A percentile compares a stretch with the other conserved stretches of the same genome.
phyloP scores from a whole-genome alignment of 64 coral and sea anemone species.

The Stylophora pistillata region DNA sequence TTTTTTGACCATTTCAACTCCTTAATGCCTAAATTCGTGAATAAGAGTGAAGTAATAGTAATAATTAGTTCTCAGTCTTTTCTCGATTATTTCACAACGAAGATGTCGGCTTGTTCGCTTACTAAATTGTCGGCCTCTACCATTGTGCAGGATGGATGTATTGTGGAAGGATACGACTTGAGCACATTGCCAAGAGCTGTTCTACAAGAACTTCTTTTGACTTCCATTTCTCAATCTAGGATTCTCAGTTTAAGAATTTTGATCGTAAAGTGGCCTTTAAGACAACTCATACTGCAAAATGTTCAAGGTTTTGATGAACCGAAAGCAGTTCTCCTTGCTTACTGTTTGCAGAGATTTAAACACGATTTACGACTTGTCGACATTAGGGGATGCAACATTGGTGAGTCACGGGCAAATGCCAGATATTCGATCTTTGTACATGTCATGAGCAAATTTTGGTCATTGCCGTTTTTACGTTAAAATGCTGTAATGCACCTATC shows the following conservation, averaged over 20 bases:
- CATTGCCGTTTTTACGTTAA: too few species aligned
- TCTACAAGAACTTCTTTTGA: conserved; percentile 31
- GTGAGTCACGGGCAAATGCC: too few species aligned
- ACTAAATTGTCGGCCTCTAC: background rate
- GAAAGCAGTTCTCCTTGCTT: conserved; percentile 52
- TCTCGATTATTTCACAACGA: background rate
- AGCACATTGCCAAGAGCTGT: conserved; percentile 34
- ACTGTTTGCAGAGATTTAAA: conserved; percentile 32
- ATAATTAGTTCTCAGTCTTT: background rate
- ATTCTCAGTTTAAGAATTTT: conserved; percentile 37
- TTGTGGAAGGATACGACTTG: conserved; percentile 11
- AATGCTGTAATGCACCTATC: too few species aligned
- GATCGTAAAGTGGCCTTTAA: conserved; percentile 38
- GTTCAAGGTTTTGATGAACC: conserved; percentile 28
- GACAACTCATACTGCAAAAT: conserved; percentile 38
- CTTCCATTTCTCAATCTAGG: conserved; percentile 31
- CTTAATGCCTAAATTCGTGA: too few species aligned
- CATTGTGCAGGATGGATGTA: conserved; percentile 27
- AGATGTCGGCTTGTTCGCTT: conserved; percentile 8
- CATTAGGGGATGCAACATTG: conserved; percentile 59
- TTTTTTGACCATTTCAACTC: too few species aligned
- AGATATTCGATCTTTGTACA: too few species aligned
- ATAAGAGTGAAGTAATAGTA: background rate
- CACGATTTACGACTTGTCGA: conserved; percentile 39
- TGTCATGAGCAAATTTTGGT: too few species aligned